Evolutionary conservation across 2,888 invertebrate species (phyloP), one percentile per base, ranked within the genome.

Genomic region (Lochmaea capreae): DNA sequence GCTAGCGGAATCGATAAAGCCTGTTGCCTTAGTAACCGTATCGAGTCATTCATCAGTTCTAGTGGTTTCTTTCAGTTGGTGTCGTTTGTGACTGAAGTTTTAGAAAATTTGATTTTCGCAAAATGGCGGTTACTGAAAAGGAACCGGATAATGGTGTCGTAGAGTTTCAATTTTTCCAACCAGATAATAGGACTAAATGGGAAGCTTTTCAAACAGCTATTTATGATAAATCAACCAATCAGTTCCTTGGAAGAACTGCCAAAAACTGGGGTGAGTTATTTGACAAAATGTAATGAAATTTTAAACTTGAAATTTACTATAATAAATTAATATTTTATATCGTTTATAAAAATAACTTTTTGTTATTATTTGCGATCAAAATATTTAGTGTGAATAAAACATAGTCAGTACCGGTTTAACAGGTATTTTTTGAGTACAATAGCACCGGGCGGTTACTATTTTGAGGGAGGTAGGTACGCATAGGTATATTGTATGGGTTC

Each of bases 241-340:
- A 83, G 69, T 73, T 83, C 65, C 79, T 84, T 14, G 85, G 85
- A n/a, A 76, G 85, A 69, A 85, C 84, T 16, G 82, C 80, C 9
- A 83, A 83, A 78, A 85, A 79, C 79, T 85, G 85, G 85, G 84
- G 85, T 84, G 78, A 83, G 83, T 76, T n/a, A n/a, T n/a, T 39
- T 46, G 52, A 61, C 12, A n/a, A 54, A 52, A 49, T 49, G 3
- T 52, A n/a, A 3, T 9, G 9, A 54, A 11, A 18, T 18, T 9
- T 9, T n/a, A 54, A 54, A 39, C 5, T 26, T 22, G 22, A n/a
- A n/a, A n/a, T 3, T 22, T 22, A 22, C 2, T 39, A 10, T 61
- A 3, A 39, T 33, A 33, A 33, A 33, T 33, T 6, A 33, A 39
- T 39, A 39, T 39, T 39, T 39, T 39, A 39, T 9, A 39, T 39